Conservation (phyloP, 2,113 vertebrate species). For the Phyllostomus hastatus region DNA sequence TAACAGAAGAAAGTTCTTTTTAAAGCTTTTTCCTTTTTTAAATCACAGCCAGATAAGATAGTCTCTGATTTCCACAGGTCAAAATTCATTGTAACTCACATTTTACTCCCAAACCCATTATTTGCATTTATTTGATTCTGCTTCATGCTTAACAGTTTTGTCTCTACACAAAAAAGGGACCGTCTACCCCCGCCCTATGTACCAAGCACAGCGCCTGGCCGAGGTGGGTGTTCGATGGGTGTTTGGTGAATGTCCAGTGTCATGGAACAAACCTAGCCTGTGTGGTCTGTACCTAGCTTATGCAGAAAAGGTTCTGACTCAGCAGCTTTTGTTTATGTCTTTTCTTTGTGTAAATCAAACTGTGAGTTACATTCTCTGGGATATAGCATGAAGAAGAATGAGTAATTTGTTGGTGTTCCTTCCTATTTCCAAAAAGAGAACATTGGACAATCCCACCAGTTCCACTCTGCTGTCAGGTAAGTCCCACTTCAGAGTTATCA, state of each 20-base stretch:
- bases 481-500: background rate
- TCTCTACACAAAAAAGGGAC: background rate
- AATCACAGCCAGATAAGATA: background rate
- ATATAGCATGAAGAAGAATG: background rate
- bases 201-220: background rate
- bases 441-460: background rate
- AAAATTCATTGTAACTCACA: background rate
- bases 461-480: background rate
- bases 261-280: background rate
- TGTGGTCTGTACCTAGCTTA: background rate
- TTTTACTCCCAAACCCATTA: background rate
- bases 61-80: background rate
- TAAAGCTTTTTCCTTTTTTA: background rate
- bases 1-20: conserved; percentile 5
- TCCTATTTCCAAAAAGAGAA: background rate
- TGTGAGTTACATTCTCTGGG: background rate
- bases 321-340: background rate
- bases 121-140: background rate
- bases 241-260: background rate
- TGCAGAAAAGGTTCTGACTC: background rate
- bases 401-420: background rate
- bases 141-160: background rate
- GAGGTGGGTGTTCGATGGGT: background rate
- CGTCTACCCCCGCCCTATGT: too few relatives aligned
- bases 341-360: background rate